These are phyloP conservation scores for Cosmia trapezina DNA, from an alignment of 2,888 invertebrate genomes.

Conservation along the genomic window DNA sequence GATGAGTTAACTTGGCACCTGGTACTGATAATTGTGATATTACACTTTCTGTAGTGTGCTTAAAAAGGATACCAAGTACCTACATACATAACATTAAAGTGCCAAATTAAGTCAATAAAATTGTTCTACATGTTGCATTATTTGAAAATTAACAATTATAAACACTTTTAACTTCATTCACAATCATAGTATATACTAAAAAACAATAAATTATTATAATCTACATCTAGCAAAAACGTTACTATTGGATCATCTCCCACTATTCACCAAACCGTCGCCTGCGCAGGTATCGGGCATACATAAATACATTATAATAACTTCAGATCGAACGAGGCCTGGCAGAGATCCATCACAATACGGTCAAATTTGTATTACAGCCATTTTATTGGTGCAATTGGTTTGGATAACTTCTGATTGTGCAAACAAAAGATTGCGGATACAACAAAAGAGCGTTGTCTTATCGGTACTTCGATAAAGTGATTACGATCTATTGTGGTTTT, in stretches of 20 bases:
- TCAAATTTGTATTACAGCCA: slow-evolving; percentile 47
- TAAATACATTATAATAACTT: slow-evolving; percentile 66
- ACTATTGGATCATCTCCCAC: not conserved
- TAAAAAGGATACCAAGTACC: not conserved
- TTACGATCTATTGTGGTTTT: not conserved
- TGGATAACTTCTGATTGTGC: slow-evolving; percentile 34
- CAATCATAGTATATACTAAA: slow-evolving; percentile 17
- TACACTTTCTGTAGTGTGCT: not conserved
- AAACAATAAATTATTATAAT: slow-evolving; percentile 6
- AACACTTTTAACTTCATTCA: slow-evolving; percentile 11
- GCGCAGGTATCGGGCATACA: slow-evolving; percentile 63
- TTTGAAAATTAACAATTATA: not conserved
- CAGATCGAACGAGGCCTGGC: slow-evolving; percentile 69
- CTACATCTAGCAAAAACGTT: slow-evolving; percentile 9
- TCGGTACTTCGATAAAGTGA: too few species aligned
- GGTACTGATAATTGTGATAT: not conserved
- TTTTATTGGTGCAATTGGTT: slow-evolving; percentile 39
- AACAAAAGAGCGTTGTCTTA: not conserved
- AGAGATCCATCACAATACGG: slow-evolving; percentile 59
- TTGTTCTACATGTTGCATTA: not conserved
- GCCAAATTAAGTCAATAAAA: slow-evolving; percentile 12
- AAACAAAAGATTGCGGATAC: not conserved
- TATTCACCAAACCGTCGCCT: slow-evolving; percentile 46
- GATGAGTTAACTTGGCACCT: slow-evolving; percentile 3
- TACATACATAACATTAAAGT: not conserved